phyloP scores from a whole-genome alignment of 2,113 vertebrate genomes.

The Rhinoptilus africanus region DNA sequence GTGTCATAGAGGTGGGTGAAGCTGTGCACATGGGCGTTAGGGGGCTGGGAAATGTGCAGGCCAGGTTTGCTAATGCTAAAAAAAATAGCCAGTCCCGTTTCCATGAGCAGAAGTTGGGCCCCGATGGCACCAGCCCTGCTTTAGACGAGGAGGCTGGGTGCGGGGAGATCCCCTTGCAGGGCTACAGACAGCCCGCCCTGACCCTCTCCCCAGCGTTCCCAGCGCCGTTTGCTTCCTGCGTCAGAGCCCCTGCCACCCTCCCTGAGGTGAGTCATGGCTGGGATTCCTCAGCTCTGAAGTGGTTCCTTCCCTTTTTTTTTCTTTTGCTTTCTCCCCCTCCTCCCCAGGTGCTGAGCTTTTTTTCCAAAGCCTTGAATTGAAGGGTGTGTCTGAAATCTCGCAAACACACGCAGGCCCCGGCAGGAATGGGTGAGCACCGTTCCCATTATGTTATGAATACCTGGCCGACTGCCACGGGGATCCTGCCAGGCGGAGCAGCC shows the following conservation, averaged over 20 bases:
- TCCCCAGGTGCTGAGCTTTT: neutral
- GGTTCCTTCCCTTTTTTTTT: neutral
- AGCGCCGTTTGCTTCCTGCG: neutral
- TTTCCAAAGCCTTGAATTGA: neutral
- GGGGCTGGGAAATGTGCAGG: accelerated
- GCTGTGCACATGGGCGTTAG: accelerated
- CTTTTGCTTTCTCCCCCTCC: neutral
- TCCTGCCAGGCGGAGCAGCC: neutral
- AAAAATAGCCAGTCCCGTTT: neutral
- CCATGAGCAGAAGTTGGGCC: neutral
- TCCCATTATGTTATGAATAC: neutral
- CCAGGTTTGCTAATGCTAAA: neutral
- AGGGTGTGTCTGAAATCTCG: slow-evolving; percentile 15
- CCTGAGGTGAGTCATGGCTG: neutral
- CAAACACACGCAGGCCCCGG: neutral
- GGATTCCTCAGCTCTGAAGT: slow-evolving; percentile 43
- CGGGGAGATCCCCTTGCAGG: neutral
- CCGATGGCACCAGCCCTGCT: accelerated
- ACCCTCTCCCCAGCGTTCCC: neutral
- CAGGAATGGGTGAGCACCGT: neutral
- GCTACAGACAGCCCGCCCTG: neutral
- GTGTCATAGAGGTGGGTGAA: neutral
- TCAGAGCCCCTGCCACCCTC: neutral
- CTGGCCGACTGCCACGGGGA: neutral
- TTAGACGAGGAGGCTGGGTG: neutral